Evolutionary conservation across 2,888 invertebrate genomes (phyloP).

Genomic region (Cordilura impudica): DNA sequence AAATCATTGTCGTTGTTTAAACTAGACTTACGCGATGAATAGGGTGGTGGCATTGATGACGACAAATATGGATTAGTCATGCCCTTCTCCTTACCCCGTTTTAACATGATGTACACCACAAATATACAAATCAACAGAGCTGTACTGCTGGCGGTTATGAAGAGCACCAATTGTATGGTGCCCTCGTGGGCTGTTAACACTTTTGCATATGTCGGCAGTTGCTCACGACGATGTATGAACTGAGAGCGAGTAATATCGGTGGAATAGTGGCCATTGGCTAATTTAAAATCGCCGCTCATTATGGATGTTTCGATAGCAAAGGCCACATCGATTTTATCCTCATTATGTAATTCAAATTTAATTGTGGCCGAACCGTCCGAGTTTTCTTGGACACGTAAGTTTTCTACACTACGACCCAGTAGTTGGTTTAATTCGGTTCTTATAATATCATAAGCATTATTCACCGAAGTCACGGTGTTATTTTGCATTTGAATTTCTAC

Average conservation of each 20-base stretch:
- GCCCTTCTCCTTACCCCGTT: conserved; percentile 80
- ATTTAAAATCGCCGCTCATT: conserved; percentile 73
- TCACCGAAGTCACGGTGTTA: conserved; percentile 79
- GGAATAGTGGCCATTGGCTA: conserved; percentile 76
- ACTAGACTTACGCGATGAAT: conserved; percentile 56
- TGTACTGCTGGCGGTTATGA: conserved; percentile 87
- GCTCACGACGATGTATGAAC: conserved; percentile 79
- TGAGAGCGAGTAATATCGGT: conserved; percentile 83
- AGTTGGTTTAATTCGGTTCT: conserved; percentile 75
- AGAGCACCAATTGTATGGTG: conserved; percentile 85
- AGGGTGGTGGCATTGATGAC: conserved; percentile 41
- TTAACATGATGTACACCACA: conserved; percentile 86
- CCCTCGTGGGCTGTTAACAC: conserved; percentile 76
- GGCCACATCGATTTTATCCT: conserved; percentile 87
- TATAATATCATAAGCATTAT: conserved; percentile 79
- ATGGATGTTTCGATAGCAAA: conserved; percentile 89
- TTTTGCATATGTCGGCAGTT: conserved; percentile 68
- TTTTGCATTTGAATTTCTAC: conserved; percentile 86
- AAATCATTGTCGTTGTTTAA: conserved; percentile 72
- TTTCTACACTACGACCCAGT: conserved; percentile 79
- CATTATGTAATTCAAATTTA: conserved; percentile 84
- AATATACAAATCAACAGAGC: conserved; percentile 89
- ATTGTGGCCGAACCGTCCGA: conserved; percentile 79
- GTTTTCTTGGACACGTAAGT: conserved; percentile 80
- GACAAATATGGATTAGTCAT: conserved; percentile 64